These are phyloP conservation scores for Pyrgus malvae DNA, from an alignment of 2,888 invertebrate genomes.

Conservation along the genomic window DNA sequence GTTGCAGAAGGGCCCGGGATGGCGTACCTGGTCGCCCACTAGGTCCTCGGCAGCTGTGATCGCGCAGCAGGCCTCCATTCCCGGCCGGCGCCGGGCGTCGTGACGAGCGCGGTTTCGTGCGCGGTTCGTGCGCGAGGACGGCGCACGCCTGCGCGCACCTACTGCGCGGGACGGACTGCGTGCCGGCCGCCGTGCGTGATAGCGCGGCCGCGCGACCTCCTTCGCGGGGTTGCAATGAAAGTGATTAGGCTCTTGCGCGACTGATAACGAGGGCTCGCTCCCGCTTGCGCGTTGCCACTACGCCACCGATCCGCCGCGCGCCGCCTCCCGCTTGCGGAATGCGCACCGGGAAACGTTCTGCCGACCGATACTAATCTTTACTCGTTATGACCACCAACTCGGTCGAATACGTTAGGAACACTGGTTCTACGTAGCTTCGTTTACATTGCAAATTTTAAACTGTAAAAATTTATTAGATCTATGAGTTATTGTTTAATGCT, in stretches of 20 bases:
- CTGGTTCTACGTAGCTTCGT: no score
- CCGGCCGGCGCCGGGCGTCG: constrained; percentile 64
- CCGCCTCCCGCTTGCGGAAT: background rate
- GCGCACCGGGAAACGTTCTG: constrained; percentile 1
- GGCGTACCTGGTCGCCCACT: constrained; percentile 76
- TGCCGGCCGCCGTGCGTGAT: constrained; percentile 48
- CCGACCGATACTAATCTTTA: background rate
- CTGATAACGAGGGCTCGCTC: constrained; percentile 70
- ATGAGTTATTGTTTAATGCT: no score
- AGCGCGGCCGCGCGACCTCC: constrained; percentile 60
- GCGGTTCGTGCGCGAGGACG: constrained; percentile 33
- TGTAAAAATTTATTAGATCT: no score
- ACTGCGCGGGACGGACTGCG: constrained; percentile 43
- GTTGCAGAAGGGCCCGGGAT: constrained; percentile 2
- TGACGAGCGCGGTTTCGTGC: constrained; percentile 36
- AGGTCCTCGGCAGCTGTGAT: constrained; percentile 75
- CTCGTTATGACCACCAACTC: background rate
- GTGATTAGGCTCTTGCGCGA: constrained; percentile 73
- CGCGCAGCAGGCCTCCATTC: constrained; percentile 77
- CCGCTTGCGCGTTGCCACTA: constrained; percentile 31
- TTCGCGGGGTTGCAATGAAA: constrained; percentile 75
- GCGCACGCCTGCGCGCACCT: constrained; percentile 47
- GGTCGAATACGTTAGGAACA: no score
- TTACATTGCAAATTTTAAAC: no score
- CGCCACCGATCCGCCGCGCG: background rate